Percentiles rank a stretch among this genome's conserved stretches.
Evolutionary conservation across 2,797 vertebrate species (phyloP).

Genomic region (Dryobates pubescens): DNA sequence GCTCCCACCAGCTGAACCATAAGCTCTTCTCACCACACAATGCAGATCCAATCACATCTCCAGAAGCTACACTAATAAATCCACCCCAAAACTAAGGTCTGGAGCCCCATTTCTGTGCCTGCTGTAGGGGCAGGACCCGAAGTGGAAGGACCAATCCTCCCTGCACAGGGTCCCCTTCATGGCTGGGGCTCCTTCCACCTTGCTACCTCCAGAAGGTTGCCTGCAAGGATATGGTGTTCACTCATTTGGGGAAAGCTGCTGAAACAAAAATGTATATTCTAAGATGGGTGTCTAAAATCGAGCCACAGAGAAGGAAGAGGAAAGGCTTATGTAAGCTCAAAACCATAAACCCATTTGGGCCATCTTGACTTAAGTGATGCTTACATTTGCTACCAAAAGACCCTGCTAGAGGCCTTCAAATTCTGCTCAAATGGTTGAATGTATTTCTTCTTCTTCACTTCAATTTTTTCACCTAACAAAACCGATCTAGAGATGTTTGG

Average conservation of each 20-base stretch:
- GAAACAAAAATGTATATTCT: background rate
- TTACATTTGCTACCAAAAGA: background rate
- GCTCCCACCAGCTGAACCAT: accelerated
- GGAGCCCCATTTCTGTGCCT: accelerated
- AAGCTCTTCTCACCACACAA: background rate
- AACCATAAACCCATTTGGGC: background rate
- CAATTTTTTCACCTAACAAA: background rate
- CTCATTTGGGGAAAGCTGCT: background rate
- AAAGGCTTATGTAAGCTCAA: background rate
- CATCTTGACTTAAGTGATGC: background rate
- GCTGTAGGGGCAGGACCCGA: too few species aligned
- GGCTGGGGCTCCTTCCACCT: too few species aligned
- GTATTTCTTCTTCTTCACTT: background rate
- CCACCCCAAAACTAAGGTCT: background rate
- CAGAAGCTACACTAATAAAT: background rate
- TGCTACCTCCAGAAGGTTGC: background rate
- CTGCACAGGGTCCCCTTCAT: accelerated
- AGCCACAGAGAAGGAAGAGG: background rate
- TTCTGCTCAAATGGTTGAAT: background rate
- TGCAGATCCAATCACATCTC: accelerated
- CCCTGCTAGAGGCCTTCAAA: background rate
- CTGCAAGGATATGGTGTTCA: accelerated
- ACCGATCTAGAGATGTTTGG: background rate
- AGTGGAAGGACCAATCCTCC: background rate
- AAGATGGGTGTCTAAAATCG: background rate